Evolutionary conservation across 2,888 invertebrate genomes (phyloP).

Genomic region (Spilarctia lutea): DNA sequence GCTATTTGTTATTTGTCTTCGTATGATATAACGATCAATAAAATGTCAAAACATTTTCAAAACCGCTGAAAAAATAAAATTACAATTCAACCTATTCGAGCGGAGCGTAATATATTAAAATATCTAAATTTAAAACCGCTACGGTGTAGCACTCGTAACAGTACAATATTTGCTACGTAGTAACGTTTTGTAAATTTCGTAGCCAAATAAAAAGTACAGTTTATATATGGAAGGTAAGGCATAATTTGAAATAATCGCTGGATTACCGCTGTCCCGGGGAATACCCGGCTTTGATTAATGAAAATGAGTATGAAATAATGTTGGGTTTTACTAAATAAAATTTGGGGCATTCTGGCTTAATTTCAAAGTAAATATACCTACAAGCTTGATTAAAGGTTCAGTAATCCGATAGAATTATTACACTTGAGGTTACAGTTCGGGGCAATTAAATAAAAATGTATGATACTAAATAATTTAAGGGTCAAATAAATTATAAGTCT

Average conservation of each 20-base stretch:
- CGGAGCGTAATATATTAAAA: constrained; percentile 1
- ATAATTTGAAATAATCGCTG: constrained; percentile 43
- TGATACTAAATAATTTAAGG: constrained; percentile 1
- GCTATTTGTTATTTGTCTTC: neutral
- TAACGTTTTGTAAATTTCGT: neutral
- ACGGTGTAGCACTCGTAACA: constrained; percentile 17
- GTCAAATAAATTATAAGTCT: neutral
- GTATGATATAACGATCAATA: no score
- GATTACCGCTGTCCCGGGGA: constrained; percentile 33
- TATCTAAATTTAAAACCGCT: constrained; percentile 3
- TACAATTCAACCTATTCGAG: neutral
- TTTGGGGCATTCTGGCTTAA: neutral
- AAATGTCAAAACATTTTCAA: neutral
- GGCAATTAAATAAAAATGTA: constrained; percentile 3
- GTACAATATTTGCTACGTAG: constrained; percentile 10
- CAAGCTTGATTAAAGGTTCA: neutral
- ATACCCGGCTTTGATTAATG: constrained; percentile 44
- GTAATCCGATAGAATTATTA: constrained; percentile 4
- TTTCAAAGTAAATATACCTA: constrained; percentile 5
- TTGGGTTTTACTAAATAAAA: constrained; percentile 22
- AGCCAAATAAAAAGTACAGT: constrained; percentile 13
- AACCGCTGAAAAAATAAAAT: neutral
- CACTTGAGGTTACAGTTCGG: neutral
- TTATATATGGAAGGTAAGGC: constrained; percentile 4
- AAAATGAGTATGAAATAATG: constrained; percentile 44